Base-by-base conservation (phyloP, 2,888 invertebrate species). In the Agrotis puta region DNA sequence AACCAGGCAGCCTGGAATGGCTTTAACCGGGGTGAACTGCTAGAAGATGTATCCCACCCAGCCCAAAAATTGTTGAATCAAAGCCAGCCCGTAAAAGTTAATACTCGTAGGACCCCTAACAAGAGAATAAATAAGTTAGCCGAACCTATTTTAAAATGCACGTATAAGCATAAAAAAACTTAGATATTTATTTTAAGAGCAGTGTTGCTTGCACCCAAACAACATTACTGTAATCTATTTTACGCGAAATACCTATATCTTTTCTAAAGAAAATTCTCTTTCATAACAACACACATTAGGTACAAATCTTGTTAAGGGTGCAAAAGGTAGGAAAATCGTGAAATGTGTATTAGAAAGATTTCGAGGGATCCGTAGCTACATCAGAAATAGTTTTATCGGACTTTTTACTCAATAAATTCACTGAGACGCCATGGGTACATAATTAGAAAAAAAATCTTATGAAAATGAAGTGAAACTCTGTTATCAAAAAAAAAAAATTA, bases 231-330 rank as follows among this genome's bases (percentile, higher is more conserved):
- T 64, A 76, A 77, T 73, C 73, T 74, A 61, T 72, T 76, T 76
- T 65, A 78, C 64, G 64, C 50, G 20, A 83, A 82, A 74, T 64
- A n/a, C n/a, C n/a, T n/a, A 71, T 71, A 72, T 69, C 48, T 67
- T 74, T 79, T 77, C 65, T 63, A 79, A 77, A 77, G 58, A 76
- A 70, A 78, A 82, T 73, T 79, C 88, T 87, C 82, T 91, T 91
- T 89, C 87, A 88, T 87, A 89, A 87, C 88, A 92, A 92, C n/a
- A 92, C 89, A 90, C 90, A 91, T 92, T 91, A 91, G 82, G 87
- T 80, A 87, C 74, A 87, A 90, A 92, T 89, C 88, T 91, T 90
- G 88, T 89, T 88, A 89, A 81, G 88, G 81, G 74, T 76, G 69
- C 79, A 88, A 89, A 89, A 75, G 85, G 79, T 81, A 88, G 85